Evolutionary conservation across 64 coral and sea anemone species (phyloP).

Genomic region (Cladopsammia gracilis): DNA sequence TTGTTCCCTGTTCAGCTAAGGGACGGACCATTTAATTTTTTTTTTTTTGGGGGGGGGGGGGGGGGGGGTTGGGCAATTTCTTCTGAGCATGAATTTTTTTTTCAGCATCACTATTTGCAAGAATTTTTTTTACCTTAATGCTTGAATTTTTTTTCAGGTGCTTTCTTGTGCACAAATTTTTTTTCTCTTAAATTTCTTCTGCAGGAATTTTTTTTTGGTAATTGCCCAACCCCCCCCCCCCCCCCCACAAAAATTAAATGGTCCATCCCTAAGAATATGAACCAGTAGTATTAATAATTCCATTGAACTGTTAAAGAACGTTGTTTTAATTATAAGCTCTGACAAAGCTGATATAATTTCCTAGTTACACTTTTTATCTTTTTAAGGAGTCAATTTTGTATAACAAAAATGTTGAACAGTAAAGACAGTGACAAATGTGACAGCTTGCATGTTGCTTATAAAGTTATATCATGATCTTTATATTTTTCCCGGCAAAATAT

Average conservation of each 20-base stretch:
- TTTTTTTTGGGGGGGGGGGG: too few species aligned
- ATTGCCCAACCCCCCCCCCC: too few species aligned
- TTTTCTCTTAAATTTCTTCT: too few species aligned
- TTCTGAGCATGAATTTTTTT: too few species aligned
- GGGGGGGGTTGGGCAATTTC: too few species aligned
- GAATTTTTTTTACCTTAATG: too few species aligned
- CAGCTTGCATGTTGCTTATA: not conserved
- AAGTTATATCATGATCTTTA: not conserved
- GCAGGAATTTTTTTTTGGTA: too few species aligned
- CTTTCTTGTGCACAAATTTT: too few species aligned
- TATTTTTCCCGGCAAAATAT: not conserved
- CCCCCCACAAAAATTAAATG: too few species aligned
- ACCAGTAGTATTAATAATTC: slow-evolving; percentile 19
- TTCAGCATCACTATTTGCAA: too few species aligned
- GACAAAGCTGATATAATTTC: not conserved
- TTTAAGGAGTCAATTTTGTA: not conserved
- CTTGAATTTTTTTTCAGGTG: too few species aligned
- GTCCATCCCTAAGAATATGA: slow-evolving; percentile 23
- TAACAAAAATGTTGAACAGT: not conserved
- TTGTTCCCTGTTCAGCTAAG: slow-evolving; percentile 21
- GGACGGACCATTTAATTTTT: too few species aligned
- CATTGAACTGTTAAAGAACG: not conserved
- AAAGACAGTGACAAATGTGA: not conserved
- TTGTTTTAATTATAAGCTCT: not conserved
- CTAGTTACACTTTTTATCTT: not conserved